A percentile compares a stretch with the other conserved stretches of the same genome.
Conservation (phyloP, 37 sponge, comb jelly and placozoan genomes). For the Lycopodina hypogea region DNA sequence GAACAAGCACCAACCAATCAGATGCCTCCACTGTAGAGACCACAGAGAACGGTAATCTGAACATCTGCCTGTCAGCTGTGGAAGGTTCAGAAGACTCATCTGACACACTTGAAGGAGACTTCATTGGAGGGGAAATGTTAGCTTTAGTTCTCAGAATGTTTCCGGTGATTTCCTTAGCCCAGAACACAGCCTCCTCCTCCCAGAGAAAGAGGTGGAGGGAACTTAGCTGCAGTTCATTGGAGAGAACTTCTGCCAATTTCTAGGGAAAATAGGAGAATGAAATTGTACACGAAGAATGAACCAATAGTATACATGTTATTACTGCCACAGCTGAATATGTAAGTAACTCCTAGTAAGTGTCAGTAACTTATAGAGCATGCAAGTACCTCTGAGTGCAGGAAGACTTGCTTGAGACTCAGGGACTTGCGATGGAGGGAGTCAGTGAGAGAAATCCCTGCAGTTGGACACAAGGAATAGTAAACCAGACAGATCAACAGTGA, state of each 20-base stretch:
- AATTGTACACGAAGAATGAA: background rate
- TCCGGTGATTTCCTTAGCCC: constrained; percentile 1
- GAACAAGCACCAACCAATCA: constrained; percentile 60
- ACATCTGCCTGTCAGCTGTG: background rate
- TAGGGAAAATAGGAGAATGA: constrained; percentile 1
- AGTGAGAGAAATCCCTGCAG: constrained; percentile 9
- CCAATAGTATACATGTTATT: background rate
- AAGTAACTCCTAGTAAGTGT: too few species aligned
- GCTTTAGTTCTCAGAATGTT: background rate
- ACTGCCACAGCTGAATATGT: background rate
- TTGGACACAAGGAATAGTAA: background rate
- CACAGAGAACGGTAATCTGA: constrained; percentile 37
- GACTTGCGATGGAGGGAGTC: constrained; percentile 23
- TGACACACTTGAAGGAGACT: too few species aligned
- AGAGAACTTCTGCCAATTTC: constrained; percentile 17
- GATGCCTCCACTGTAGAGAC: constrained; percentile 59
- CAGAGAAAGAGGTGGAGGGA: constrained; percentile 31
- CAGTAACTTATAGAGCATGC: too few species aligned
- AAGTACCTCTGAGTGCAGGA: constrained; percentile 22
- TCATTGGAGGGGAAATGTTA: background rate
- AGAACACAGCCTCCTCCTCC: constrained; percentile 44
- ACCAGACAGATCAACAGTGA: too few species aligned
- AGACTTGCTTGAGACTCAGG: constrained; percentile 24
- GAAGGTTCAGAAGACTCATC: background rate
- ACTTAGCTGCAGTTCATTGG: constrained; percentile 31